Conservation (phyloP, 2,797 vertebrate species). For the Hydrophis major region DNA sequence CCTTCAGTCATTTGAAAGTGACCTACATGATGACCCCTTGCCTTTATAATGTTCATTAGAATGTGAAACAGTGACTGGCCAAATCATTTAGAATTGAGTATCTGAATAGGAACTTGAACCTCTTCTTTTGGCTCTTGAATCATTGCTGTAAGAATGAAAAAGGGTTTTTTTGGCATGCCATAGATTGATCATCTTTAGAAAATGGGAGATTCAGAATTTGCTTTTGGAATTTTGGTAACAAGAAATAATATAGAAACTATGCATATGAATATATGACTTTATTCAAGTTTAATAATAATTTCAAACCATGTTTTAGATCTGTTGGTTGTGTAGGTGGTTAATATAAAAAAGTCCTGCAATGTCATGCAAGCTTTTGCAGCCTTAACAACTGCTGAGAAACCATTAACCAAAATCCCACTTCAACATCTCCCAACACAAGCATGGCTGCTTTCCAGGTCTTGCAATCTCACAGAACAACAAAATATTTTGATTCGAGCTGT, state of each 20-base stretch:
- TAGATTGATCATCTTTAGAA: neutral
- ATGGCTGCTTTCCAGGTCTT: constrained; percentile 35
- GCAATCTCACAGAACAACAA: constrained; percentile 48
- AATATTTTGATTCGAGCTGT: constrained; percentile 54
- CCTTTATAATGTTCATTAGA: neutral
- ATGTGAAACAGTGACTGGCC: neutral
- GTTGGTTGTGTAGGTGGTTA: neutral
- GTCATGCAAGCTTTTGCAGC: neutral
- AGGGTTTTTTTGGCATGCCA: neutral
- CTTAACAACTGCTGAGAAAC: constrained; percentile 35
- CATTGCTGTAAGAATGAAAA: neutral
- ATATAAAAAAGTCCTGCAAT: neutral
- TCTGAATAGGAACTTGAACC: neutral
- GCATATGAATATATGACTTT: neutral
- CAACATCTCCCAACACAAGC: neutral
- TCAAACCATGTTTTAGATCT: neutral
- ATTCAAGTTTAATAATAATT: neutral
- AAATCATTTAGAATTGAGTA: neutral
- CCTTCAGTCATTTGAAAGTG: neutral
- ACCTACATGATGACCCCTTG: neutral
- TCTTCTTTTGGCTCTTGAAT: neutral
- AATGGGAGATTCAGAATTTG: neutral
- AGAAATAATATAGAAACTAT: neutral
- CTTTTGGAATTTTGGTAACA: neutral
- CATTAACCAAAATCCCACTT: constrained; percentile 34